Conservation (phyloP, 1,140 invertebrate species). For the Plectrocnemia conspersa region DNA sequence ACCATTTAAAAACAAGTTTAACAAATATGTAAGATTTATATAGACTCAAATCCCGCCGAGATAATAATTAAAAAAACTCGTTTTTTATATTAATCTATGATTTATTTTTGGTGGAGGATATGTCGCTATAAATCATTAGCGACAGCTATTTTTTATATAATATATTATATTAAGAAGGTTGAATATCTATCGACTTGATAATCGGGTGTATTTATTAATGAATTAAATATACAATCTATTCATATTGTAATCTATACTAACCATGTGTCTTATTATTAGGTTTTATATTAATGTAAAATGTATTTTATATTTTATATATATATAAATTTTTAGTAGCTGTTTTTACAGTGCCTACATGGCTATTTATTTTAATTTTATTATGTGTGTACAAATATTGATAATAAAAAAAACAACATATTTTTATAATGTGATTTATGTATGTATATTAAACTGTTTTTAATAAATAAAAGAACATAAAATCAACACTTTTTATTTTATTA, state of each 20-base stretch:
- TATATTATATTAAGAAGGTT: no score
- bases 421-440: constrained; percentile 9
- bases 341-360: constrained; percentile 14
- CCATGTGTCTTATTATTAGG: no score
- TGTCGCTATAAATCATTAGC: constrained; percentile 17
- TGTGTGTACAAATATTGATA: neutral
- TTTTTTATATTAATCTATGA: neutral
- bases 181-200: no score
- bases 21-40: constrained; percentile 14
- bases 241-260: no score
- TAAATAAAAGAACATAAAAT: no score
- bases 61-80: no score
- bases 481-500: no score
- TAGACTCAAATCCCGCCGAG: constrained; percentile 22
- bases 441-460: no score
- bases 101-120: constrained; percentile 15
- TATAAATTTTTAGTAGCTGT: constrained; percentile 17
- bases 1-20: constrained; percentile 9
- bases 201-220: no score
- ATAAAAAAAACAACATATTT: no score
- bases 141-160: constrained; percentile 6
- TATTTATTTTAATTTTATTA: no score
- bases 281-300: neutral
- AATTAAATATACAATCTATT: no score
- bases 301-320: constrained; percentile 8